These are phyloP conservation scores for Hyposoter dolosus DNA, from an alignment of 2,888 invertebrate genomes.

Conservation along the genomic window DNA sequence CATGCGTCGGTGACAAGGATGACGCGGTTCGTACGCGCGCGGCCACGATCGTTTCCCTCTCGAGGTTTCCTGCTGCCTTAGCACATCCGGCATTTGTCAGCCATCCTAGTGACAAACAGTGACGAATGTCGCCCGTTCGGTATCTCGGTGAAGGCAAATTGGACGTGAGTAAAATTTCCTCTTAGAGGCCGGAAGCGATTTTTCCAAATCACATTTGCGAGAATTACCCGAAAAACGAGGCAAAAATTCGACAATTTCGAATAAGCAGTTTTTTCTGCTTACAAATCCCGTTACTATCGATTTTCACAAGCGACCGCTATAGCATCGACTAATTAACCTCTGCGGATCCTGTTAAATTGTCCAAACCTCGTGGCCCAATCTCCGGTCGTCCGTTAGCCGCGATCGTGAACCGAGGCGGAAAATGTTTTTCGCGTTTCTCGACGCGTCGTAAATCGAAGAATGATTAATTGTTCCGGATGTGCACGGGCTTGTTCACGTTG, in stretches of 20 bases:
- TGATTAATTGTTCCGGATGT: conserved; percentile 59
- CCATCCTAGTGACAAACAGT: conserved; percentile 57
- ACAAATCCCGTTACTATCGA: background rate
- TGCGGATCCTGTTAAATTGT: conserved; percentile 47
- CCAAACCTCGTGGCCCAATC: background rate
- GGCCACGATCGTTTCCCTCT: conserved; percentile 52
- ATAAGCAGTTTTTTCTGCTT: background rate
- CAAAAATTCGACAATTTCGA: background rate
- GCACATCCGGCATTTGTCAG: conserved; percentile 51
- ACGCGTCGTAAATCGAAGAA: conserved; percentile 62
- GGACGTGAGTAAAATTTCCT: conserved; percentile 35
- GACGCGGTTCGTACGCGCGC: background rate
- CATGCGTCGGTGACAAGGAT: conserved; percentile 32
- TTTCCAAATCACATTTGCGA: background rate
- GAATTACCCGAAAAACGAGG: background rate
- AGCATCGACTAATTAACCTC: conserved; percentile 67
- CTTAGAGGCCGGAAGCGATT: background rate
- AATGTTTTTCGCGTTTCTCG: conserved; percentile 53
- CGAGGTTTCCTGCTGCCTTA: conserved; percentile 49
- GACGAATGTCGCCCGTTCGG: conserved; percentile 64
- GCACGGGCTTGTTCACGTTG: conserved; percentile 23
- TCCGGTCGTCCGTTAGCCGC: background rate
- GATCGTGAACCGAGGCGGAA: conserved; percentile 15
- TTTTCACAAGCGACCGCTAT: conserved; percentile 2
- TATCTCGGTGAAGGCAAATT: conserved; percentile 31